phyloP scores from a whole-genome alignment of 2,113 vertebrate species.

The Lasiurus borealis region DNA sequence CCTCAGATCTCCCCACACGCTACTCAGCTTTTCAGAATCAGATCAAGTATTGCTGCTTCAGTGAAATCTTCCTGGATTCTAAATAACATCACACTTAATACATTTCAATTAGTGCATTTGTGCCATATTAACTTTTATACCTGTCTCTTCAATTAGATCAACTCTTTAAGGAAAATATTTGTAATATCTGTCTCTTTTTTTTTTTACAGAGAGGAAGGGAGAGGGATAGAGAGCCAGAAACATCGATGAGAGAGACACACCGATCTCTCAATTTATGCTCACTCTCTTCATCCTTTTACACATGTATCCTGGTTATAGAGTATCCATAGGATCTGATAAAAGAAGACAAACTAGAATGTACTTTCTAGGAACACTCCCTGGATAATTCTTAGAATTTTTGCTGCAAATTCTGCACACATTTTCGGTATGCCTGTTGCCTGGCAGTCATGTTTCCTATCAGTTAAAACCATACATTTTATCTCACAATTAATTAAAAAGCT shows the following conservation, averaged over 20 bases:
- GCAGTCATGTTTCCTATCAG: neutral
- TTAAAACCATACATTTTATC: constrained; percentile 39
- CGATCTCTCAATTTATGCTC: neutral
- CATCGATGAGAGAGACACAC: too few species aligned
- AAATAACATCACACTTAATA: neutral
- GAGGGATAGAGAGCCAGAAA: too few species aligned
- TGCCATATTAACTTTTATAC: neutral
- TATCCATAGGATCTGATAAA: neutral
- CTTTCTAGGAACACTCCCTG: neutral
- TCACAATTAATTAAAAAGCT: constrained; percentile 27
- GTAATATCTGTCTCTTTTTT: neutral
- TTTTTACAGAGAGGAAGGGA: too few species aligned
- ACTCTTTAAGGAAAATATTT: neutral
- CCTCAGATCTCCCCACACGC: constrained; percentile 34
- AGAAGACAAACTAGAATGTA: neutral
- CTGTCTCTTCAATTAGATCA: neutral
- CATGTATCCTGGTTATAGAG: neutral
- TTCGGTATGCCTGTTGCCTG: neutral
- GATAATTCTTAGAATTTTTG: neutral
- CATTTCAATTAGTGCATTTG: neutral
- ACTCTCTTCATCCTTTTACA: neutral
- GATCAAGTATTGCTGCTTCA: neutral
- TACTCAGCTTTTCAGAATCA: neutral
- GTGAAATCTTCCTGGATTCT: neutral
- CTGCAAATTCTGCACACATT: neutral